These are phyloP conservation scores for Aelia acuminata DNA, from an alignment of 2,888 invertebrate species.

Conservation along the genomic window DNA sequence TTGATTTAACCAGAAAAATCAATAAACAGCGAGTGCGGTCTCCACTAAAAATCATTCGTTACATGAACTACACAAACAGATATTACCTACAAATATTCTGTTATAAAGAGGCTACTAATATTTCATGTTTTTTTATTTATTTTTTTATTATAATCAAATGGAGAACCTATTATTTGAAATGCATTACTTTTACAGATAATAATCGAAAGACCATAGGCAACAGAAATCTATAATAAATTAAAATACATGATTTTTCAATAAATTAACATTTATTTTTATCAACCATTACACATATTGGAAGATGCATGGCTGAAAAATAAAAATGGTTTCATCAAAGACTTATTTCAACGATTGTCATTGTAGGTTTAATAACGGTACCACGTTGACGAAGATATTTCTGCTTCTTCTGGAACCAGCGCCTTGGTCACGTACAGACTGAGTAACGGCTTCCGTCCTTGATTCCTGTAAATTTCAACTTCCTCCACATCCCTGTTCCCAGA, in stretches of 20 bases:
- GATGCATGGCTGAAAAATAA: background rate
- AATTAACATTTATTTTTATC: no score
- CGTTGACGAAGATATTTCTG: constrained; percentile 19
- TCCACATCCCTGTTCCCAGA: background rate
- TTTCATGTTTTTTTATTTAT: no score
- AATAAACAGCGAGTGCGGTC: background rate
- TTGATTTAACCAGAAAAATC: background rate
- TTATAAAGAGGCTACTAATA: no score
- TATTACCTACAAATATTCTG: no score
- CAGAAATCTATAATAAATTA: no score
- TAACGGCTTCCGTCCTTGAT: constrained; percentile 42
- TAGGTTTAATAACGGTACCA: constrained; percentile 1
- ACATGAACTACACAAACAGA: no score
- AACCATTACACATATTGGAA: background rate
- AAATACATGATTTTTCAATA: no score
- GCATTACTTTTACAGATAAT: no score
- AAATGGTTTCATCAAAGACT: background rate
- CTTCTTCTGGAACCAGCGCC: constrained; percentile 18
- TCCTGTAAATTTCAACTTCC: constrained; percentile 33
- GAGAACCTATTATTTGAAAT: no score
- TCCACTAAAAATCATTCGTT: background rate
- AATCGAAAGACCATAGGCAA: no score
- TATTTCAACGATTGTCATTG: background rate
- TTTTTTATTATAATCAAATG: no score
- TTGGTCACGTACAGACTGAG: constrained; percentile 8